Base-by-base conservation (phyloP, 2,113 vertebrate species). In the Mellivora capensis region DNA sequence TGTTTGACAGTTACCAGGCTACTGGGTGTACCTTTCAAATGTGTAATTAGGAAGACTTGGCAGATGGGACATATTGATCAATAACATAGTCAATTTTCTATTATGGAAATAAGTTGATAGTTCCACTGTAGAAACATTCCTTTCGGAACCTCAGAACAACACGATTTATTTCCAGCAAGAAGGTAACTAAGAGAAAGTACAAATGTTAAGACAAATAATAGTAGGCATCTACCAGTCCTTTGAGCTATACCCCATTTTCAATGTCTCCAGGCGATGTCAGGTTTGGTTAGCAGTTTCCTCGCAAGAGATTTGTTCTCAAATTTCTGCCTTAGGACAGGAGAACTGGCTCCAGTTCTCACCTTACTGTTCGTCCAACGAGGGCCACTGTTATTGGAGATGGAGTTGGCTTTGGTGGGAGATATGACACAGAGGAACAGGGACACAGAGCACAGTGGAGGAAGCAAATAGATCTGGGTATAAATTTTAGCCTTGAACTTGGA, bases 81-180 rank as follows among this genome's bases (percentile, higher is more conserved):
- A 97, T 83, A 98, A 93, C 67, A 79, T 42, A 96, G 87, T 96
- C 98, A 97, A 97, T 98, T 98, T 96, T 97, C 96, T 97, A 95
- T 97, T 93, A 97, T 88, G 59, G 84, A 98, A 98, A 97, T 96
- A 95, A 97, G 98, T 97, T 87, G 94, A 79, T 96, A 62, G 82
- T 98, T 98, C 84, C 59, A 94, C 64, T 90, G 71, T 69, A 88
- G 90, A 98, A 98, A 91, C 52, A 84, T 89, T 94, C 91, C n/a
- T 98, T 96, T 97, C 59, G 90, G 72, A 69, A 27, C 59, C 39
- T 98, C 15, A 93, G 87, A 98, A 98, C 77, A 89, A 47, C 67
- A 96, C 20, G 64, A 90, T 93, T 96, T 96, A 82, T 97, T 98
- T 98, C 81, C 77, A 98, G 59, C 39, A 94, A 95, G 91, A 71